phyloP scores from a whole-genome alignment of 2,113 vertebrate species.

The Eonycteris spelaea region DNA sequence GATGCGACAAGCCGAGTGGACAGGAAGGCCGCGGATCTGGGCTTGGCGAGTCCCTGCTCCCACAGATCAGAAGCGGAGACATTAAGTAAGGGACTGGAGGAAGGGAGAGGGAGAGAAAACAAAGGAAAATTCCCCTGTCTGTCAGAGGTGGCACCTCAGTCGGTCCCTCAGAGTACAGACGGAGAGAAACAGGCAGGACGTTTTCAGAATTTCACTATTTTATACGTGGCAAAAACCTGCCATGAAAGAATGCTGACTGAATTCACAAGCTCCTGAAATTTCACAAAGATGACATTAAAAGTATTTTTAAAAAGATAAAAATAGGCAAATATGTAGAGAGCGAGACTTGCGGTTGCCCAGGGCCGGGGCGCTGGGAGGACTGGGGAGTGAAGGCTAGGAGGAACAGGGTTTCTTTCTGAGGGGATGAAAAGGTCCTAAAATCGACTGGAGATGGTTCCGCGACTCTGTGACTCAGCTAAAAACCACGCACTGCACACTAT shows the following conservation, averaged over 20 bases:
- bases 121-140: neutral
- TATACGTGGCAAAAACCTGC: neutral
- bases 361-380: neutral
- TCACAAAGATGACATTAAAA: neutral
- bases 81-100: neutral
- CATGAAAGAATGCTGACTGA: neutral
- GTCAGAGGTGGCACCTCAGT: no score
- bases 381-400: neutral
- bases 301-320: neutral
- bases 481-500: fast-evolving
- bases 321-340: neutral
- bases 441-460: neutral
- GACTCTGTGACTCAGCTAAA: neutral
- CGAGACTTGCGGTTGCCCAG: neutral
- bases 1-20: neutral
- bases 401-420: neutral
- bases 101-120: no score
- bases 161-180: neutral
- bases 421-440: neutral
- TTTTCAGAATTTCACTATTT: neutral
- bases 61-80: neutral
- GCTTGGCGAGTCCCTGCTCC: neutral
- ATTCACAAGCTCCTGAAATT: neutral
- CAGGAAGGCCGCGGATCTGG: neutral
- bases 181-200: neutral